Evolutionary conservation across 2,113 vertebrate species (phyloP).

Genomic region (Gymnarchus niloticus): DNA sequence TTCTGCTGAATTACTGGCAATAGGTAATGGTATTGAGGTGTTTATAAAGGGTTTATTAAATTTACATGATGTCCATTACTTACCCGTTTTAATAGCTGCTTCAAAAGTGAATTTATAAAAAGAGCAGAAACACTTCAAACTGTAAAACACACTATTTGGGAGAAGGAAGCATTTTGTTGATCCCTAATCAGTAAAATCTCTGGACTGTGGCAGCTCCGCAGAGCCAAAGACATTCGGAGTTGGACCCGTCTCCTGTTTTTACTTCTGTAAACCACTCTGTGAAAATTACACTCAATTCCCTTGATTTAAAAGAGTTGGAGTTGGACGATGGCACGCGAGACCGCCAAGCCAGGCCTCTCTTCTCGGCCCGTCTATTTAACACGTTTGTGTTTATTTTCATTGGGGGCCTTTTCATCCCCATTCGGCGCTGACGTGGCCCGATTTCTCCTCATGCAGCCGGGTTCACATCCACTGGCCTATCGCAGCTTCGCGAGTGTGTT

Average conservation of each 20-base stretch:
- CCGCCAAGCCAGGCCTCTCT: background rate
- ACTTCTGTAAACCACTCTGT: constrained; percentile 21
- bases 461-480: background rate
- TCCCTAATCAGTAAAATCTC: constrained; percentile 23
- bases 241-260: background rate
- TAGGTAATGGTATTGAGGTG: background rate
- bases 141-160: constrained; percentile 12
- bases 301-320: constrained; percentile 5
- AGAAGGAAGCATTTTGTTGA: constrained; percentile 13
- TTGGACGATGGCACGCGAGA: background rate
- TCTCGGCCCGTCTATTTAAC: constrained; percentile 14
- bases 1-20: background rate
- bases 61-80: background rate
- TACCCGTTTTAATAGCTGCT: constrained; percentile 2
- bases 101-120: constrained; percentile 17
- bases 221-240: constrained; percentile 14
- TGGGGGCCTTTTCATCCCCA: constrained; percentile 9
- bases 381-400: constrained; percentile 21
- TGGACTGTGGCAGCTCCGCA: background rate
- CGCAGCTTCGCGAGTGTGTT: background rate
- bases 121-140: background rate
- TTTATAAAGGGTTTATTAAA: constrained; percentile 9
- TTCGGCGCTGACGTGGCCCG: background rate
- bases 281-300: constrained; percentile 22
- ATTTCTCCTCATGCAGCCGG: background rate